Evolutionary conservation across 1,140 invertebrate genomes (phyloP).

Genomic region (Yoshiicerus persimilis): DNA sequence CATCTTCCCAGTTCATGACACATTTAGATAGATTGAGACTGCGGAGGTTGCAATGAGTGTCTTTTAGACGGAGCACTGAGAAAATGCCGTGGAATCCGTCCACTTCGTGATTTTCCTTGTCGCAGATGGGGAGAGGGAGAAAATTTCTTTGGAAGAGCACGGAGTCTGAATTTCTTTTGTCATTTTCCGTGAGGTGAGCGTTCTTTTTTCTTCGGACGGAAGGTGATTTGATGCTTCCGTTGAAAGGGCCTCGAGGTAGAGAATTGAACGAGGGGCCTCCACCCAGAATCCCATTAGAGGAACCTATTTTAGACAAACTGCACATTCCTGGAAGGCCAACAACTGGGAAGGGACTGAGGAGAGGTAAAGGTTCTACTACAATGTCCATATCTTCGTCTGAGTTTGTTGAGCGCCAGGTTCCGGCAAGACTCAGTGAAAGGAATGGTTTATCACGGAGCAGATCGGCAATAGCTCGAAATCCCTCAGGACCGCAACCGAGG

Average conservation of each 20-base stretch:
- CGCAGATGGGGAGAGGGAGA: constrained; percentile 59
- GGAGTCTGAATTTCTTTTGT: constrained; percentile 60
- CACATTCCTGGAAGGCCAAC: neutral
- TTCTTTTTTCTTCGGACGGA: constrained; percentile 44
- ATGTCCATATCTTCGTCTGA: constrained; percentile 40
- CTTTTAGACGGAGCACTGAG: constrained; percentile 51
- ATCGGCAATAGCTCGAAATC: constrained; percentile 57
- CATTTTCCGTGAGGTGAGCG: constrained; percentile 49
- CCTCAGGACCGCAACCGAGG: constrained; percentile 60
- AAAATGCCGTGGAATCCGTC: constrained; percentile 50
- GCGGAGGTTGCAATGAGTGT: constrained; percentile 57
- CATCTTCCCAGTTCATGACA: constrained; percentile 58
- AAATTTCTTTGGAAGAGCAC: constrained; percentile 58
- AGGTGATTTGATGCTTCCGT: constrained; percentile 44
- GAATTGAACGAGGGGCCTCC: constrained; percentile 30
- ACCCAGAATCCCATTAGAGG: neutral
- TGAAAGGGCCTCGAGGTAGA: constrained; percentile 33
- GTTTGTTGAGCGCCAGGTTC: constrained; percentile 49
- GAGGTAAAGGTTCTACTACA: constrained; percentile 34
- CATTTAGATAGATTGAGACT: constrained; percentile 61
- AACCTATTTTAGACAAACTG: constrained; percentile 1
- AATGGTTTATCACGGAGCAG: constrained; percentile 57
- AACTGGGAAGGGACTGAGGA: constrained; percentile 8
- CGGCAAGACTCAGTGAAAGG: constrained; percentile 59
- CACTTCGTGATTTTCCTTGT: constrained; percentile 55